Base-by-base conservation (phyloP, 2,888 invertebrate species). In the Hetaerina titia region DNA sequence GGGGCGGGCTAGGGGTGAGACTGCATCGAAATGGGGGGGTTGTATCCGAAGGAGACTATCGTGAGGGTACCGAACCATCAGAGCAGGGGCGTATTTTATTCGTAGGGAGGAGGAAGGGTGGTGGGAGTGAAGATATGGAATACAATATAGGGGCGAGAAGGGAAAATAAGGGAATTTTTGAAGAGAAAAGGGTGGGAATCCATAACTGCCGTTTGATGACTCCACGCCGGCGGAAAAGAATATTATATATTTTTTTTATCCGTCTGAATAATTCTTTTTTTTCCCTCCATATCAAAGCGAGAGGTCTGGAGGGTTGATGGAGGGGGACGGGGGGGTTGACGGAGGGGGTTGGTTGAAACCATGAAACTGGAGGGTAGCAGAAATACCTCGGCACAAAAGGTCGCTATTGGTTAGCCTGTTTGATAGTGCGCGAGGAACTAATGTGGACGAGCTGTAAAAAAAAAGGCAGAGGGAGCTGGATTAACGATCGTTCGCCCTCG, bases 171-270 rank as follows among this genome's bases (percentile, higher is more conserved):
- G 57, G 89, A 56, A 92, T 92, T 92, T 92, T 69, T 56, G 69
- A 64, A 90, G 64, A 15, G 60, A 17, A 31, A 90, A 63, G 63
- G 90, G 63, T 45, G 63, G 90, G 31, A 90, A 90, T 90, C 90
- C 90, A 90, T 90, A 92, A 56, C 92, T 74, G 69, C 69, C 92
- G 92, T 92, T 92, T 92, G 92, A 92, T 69, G 92, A 92, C 92
- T 92, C 74, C 92, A 56, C 69, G 56, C 69, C 56, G 64, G 56
- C 92, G 90, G 90, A 45, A 89, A 89, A 58, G 58, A 56, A 81
- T 81, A 31, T 81, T n/a, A 25, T 45, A 45, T 45, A 11, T 25
- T 13, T 81, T 81, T 81, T 81, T 25, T 81, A 81, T 22, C 31
- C 81, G 81, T 81, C 81, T 81, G 81, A 81, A 31, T 81, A 15